Evolutionary conservation across 2,113 vertebrate genomes (phyloP).

Genomic region (Nothobranchius kuhntae): DNA sequence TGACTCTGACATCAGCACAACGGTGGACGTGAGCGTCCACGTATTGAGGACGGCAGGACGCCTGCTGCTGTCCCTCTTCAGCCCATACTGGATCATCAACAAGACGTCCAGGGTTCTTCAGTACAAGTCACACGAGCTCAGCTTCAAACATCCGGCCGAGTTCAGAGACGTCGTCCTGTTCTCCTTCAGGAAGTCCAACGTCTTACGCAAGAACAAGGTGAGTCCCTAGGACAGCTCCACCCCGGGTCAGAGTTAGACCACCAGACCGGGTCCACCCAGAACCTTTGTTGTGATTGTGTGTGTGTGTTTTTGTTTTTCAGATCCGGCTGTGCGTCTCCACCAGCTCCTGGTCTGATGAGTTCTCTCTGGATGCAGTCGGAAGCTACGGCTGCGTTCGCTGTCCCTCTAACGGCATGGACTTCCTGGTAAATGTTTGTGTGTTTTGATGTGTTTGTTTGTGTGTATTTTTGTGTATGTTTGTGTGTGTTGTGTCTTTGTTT

Average conservation of each 20-base stretch:
- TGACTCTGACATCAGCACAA: constrained; percentile 67
- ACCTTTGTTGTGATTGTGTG: background rate
- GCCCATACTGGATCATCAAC: constrained; percentile 98
- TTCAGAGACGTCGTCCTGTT: constrained; percentile 90
- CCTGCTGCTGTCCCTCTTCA: constrained; percentile 86
- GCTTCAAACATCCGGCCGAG: constrained; percentile 91
- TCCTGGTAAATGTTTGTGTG: constrained; percentile 78
- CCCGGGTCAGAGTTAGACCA: too few species aligned
- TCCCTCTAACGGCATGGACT: constrained; percentile 86
- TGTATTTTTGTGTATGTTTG: too few species aligned
- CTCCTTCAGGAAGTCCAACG: constrained; percentile 93
- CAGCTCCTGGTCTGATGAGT: constrained; percentile 89
- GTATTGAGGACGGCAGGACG: constrained; percentile 60
- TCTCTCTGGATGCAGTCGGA: constrained; percentile 95
- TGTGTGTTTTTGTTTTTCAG: constrained; percentile 63
- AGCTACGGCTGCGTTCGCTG: constrained; percentile 95
- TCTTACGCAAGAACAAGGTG: constrained; percentile 97
- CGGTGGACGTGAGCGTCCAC: constrained; percentile 84
- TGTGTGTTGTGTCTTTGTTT: rapidly evolving
- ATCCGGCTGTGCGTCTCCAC: constrained; percentile 93
- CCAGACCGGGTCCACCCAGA: too few species aligned
- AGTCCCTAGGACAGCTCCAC: background rate
- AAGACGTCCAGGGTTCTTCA: constrained; percentile 93
- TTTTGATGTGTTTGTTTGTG: background rate
- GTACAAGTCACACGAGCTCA: constrained; percentile 88